Base-by-base conservation (phyloP, 2,888 invertebrate species). In the Zhuqinia jingwanae region DNA sequence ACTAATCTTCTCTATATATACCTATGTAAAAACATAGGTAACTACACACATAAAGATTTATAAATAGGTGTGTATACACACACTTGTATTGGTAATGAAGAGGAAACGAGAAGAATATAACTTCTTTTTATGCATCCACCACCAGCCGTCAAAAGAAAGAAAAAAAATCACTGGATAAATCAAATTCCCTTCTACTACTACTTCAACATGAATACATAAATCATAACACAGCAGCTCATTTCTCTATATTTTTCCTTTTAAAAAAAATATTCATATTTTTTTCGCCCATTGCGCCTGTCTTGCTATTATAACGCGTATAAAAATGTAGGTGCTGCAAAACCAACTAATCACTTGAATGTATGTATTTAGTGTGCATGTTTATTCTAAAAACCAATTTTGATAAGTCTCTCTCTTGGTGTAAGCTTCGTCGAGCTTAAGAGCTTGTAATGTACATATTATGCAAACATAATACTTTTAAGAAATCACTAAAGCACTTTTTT, bases 131-230 rank as follows among this genome's bases (percentile, higher is more conserved):
- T 50, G 13, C 50, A 50, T 50, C n/a, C 50, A 50, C 50, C 50
- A 36, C 36, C 36, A 36, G 8, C 3, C 36, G 36, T 36, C 36
- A 36, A 36, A 36, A 36, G 36, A 36, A 8, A 42, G 42, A 8
- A n/a, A 50, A 50, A 50, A 50, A 50, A 50, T 50, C 50, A 50
- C 50, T 50, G 50, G 50, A 50, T 50, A 50, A 50, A 50, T 50
- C 50, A 50, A 50, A 50, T 50, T 50, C 2, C 50, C 50, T 50
- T 13, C 50, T 42, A 11, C 42, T 8, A 11, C 42, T 42, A 42
- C 42, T 8, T 10, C 13, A 15, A 50, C 50, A n/a, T n/a, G 50
- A 8, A 42, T 8, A 11, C 50, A 50, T 50, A 50, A 50, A 50
- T 50, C 50, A 50, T 50, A 15, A 2, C 50, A 13, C 13, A 50